Evolutionary conservation across 2,888 invertebrate species (phyloP), one percentile per base, ranked within the genome.

Genomic region (Drosophila buzzatii): DNA sequence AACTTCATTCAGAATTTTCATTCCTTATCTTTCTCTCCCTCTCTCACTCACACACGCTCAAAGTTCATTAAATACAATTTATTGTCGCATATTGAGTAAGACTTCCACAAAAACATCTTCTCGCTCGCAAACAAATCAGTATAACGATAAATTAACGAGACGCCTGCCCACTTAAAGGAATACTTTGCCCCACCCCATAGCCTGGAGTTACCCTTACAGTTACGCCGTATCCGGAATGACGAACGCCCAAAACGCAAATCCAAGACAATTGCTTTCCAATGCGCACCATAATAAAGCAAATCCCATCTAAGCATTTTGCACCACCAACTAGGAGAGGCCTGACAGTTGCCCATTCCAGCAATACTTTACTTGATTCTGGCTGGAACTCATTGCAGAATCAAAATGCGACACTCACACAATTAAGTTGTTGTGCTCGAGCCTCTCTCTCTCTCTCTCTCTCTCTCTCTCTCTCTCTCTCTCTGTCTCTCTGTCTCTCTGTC

Each of bases 251-350:
- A 18, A 82, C 81, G 70, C 75, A 85, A 90, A 91, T 82, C 86
- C 82, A 83, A 90, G 86, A 90, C 91, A 91, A 91, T 91, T 90
- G 91, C 88, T 89, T 90, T 90, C 74, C 90, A 91, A 91, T 91
- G 81, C 78, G 49, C 59, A 61, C 51, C 61, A 61, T 67, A 70
- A 69, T 77, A 72, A 73, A 64, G 73, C 59, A 81, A 77, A 85
- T 76, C 77, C 82, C 81, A 76, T 87, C 67, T 81, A 85, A 83
- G 82, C 81, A 81, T 77, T 89, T 81, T 73, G 78, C 80, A 80
- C 79, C 79, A 80, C 76, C 82, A 69, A 56, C 61, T 42, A 72
- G n/a, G 23, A 57, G 10, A n/a, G 35, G 33, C 53, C 52, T 37
- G 61, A 42, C 62, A 67, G 45, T 57, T 60, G 53, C 71, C 71